Evolutionary conservation across 2,113 vertebrate species (phyloP).

Genomic region (Phyllopteryx taeniolatus): DNA sequence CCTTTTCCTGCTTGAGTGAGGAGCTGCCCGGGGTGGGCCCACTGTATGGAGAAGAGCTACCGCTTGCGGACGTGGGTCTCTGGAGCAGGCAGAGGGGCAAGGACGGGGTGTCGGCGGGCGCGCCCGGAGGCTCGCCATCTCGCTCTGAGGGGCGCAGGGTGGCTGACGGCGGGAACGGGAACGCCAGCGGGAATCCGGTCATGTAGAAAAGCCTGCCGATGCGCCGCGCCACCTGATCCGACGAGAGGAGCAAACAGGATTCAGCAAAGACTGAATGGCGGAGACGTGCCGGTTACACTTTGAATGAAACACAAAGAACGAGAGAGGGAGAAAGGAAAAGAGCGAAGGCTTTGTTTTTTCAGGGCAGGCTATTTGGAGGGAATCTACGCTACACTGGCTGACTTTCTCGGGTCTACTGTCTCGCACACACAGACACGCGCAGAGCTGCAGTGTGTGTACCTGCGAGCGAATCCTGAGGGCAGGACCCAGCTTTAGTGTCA

Average conservation of each 20-base stretch:
- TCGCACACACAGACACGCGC: slow-evolving; percentile 36
- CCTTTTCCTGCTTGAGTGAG: slow-evolving; percentile 88
- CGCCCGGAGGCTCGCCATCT: slow-evolving; percentile 65
- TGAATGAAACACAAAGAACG: slow-evolving; percentile 3
- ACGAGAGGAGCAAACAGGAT: slow-evolving; percentile 34
- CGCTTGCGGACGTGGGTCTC: slow-evolving; percentile 79
- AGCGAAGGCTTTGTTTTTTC: slow-evolving; percentile 44
- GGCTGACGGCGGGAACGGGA: slow-evolving; percentile 84
- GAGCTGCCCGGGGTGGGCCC: slow-evolving; percentile 67
- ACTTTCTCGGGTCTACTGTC: slow-evolving; percentile 22
- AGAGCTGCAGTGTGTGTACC: slow-evolving; percentile 75
- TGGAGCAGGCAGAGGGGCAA: slow-evolving; percentile 46
- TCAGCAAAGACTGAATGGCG: slow-evolving; percentile 23
- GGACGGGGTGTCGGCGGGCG: slow-evolving; percentile 50
- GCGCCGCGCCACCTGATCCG: slow-evolving; percentile 83
- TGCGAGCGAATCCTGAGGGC: slow-evolving; percentile 96
- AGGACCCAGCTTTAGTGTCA: slow-evolving; percentile 95
- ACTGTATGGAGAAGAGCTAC: slow-evolving; percentile 79
- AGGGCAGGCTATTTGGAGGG: slow-evolving; percentile 52
- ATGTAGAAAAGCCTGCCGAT: slow-evolving; percentile 91
- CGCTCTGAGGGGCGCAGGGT: slow-evolving; percentile 73
- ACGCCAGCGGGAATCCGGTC: slow-evolving; percentile 89
- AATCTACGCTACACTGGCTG: slow-evolving; percentile 49
- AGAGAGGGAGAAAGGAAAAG: slow-evolving; percentile 47
- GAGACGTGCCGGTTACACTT: not conserved